Evolutionary conservation across 1,140 invertebrate species (phyloP), one percentile per base, ranked within the genome.

Genomic region (Diuraphis noxia): DNA sequence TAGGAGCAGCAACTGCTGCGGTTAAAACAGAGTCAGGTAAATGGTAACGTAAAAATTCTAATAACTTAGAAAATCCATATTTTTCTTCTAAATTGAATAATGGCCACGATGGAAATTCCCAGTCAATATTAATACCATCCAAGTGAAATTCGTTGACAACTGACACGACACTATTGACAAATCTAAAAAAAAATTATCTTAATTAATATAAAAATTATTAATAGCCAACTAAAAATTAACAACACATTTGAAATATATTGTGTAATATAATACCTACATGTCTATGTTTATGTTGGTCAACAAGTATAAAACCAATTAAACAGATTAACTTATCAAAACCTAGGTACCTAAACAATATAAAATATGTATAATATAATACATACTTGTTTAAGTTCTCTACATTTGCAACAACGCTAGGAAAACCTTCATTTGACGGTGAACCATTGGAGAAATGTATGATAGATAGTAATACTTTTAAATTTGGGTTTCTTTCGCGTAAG

Each of bases 51-150:
- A 97, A 95, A 93, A 97, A 96, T 92, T 96, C 94, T 5, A 97
- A 93, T 17, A 98, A 93, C 93, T 96, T 95, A 4, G 95, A 95
- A 92, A 97, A 97, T 94, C 96, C 96, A 93, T 96, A 95, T 52
- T 94, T 94, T 92, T 94, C 94, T 93, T 93, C 93, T 56, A 88
- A 92, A 91, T 93, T 93, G 34, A 93, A 94, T 36, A 93, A 93
- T 40, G 95, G 94, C 87, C 95, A 94, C 5, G 94, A 95, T 21
- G 98, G 97, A 93, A 98, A 98, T 94, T 98, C 97, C 97, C 97
- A 98, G 93, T 98, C 97, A 77, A 98, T 93, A 94, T 98, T 97
- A 17, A 98, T 94, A 40, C 97, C 97, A 94, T 98, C 97, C 34
- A 98, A 94, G 91, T 94, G 94, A 92, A 95, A 96, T n/a, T 94